Percentiles rank a stretch among this genome's conserved stretches.
These are phyloP conservation scores for Littorina saxatilis DNA, from an alignment of 1,140 invertebrate genomes.

Conservation along the genomic window DNA sequence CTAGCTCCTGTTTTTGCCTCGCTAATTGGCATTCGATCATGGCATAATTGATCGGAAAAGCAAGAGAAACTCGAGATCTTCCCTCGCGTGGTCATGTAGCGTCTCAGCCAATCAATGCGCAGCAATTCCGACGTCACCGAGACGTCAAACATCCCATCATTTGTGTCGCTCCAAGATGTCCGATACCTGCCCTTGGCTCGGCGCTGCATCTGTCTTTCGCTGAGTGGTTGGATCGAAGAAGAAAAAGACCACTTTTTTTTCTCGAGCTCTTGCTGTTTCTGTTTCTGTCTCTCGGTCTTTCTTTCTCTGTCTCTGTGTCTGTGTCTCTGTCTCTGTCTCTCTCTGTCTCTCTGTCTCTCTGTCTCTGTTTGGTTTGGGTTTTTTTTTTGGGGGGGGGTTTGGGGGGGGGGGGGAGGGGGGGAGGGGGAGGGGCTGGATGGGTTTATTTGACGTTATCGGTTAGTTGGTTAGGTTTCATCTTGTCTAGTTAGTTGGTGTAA, in stretches of 20 bases:
- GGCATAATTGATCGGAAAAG: constrained; percentile 5
- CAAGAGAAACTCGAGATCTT: background rate
- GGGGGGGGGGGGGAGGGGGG: no score
- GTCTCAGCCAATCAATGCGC: constrained; percentile 11
- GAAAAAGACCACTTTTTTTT: background rate
- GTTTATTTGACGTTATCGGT: no score
- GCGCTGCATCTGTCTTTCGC: no score
- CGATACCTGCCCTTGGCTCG: background rate
- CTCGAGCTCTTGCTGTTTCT: background rate
- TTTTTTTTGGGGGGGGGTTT: no score
- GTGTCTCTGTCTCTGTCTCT: background rate
- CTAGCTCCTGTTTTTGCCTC: background rate
- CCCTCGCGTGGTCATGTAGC: background rate
- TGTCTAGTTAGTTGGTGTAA: no score
- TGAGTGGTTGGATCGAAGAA: no score
- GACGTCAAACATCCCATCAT: constrained; percentile 4
- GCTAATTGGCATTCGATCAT: constrained; percentile 9
- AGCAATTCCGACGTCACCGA: constrained; percentile 9
- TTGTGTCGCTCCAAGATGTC: background rate
- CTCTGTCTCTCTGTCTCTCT: background rate
- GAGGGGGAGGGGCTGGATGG: no score
- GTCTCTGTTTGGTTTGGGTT: background rate
- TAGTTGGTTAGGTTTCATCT: no score
- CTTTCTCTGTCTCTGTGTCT: background rate
- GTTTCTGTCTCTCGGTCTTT: background rate